Evolutionary conservation across 2,113 vertebrate genomes (phyloP).

Genomic region (Recurvirostra avosetta): DNA sequence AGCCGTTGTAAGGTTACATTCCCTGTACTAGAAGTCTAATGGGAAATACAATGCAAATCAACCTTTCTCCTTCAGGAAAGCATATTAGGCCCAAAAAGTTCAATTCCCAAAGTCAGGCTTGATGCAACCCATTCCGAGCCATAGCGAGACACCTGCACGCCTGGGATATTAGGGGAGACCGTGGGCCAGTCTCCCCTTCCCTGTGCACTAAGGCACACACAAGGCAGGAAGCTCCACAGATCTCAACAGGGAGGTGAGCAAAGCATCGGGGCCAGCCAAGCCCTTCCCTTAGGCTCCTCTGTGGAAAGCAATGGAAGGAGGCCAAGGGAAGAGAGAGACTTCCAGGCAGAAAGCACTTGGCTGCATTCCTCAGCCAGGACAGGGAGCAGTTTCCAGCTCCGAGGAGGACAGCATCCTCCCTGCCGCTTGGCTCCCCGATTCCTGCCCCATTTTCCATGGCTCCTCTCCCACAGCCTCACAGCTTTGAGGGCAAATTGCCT

Average conservation of each 20-base stretch:
- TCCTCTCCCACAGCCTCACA: background rate
- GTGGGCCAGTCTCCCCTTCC: background rate
- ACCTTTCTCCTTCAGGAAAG: background rate
- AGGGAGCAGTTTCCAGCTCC: background rate
- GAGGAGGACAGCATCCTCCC: background rate
- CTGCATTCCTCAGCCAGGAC: background rate
- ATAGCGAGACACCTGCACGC: background rate
- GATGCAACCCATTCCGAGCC: background rate
- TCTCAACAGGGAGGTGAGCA: background rate
- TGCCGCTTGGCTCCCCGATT: background rate
- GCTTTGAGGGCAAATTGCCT: background rate
- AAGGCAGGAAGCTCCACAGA: background rate
- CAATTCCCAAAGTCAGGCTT: background rate
- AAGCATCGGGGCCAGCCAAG: background rate
- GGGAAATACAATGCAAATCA: background rate
- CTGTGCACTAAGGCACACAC: background rate
- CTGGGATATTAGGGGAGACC: background rate
- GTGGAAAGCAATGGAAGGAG: background rate
- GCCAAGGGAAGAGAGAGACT: background rate
- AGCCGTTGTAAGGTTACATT: background rate
- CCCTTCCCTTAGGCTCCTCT: background rate
- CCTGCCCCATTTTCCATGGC: accelerated
- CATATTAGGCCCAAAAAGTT: background rate
- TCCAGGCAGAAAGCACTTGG: background rate
- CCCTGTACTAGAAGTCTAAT: background rate